Percentiles rank a stretch among this genome's conserved stretches.
Evolutionary conservation across 2,888 invertebrate genomes (phyloP).

Genomic region (Eristalis tenax): DNA sequence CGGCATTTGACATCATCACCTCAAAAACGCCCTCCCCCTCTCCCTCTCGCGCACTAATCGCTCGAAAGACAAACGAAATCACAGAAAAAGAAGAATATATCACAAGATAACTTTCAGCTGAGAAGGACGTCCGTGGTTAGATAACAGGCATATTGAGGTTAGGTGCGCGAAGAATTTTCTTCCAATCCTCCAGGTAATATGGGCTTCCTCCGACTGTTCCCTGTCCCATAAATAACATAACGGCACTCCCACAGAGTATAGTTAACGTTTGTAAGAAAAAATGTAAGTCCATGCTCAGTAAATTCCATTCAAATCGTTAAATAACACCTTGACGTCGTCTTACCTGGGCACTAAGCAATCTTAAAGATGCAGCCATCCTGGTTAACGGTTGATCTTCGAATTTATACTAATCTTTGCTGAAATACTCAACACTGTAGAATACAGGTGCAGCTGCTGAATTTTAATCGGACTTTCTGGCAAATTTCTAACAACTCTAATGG

Average conservation of each 20-base stretch:
- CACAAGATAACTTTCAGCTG: background rate
- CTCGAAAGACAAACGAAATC: background rate
- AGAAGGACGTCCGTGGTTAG: slow-evolving; percentile 64
- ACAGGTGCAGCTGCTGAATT: slow-evolving; percentile 1
- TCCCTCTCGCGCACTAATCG: background rate
- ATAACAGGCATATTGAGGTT: slow-evolving; percentile 66
- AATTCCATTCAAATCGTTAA: slow-evolving; percentile 4
- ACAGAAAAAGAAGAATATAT: slow-evolving; percentile 25
- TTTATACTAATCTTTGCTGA: slow-evolving; percentile 38
- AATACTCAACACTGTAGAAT: slow-evolving; percentile 50
- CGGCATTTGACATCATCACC: slow-evolving; percentile 5
- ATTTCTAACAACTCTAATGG: slow-evolving; percentile 36
- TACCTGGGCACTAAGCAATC: slow-evolving; percentile 79
- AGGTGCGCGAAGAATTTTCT: slow-evolving; percentile 48
- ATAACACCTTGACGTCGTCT: slow-evolving; percentile 55
- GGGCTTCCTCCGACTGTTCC: background rate
- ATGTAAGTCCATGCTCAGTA: background rate
- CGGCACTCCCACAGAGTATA: background rate
- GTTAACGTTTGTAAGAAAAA: background rate
- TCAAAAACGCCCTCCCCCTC: background rate
- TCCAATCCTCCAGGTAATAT: background rate
- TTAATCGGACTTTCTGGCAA: slow-evolving; percentile 20
- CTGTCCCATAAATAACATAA: background rate
- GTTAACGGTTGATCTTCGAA: slow-evolving; percentile 54
- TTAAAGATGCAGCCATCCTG: slow-evolving; percentile 77